Conservation (phyloP, 2,888 invertebrate species). For the Drosophila algonquin region DNA sequence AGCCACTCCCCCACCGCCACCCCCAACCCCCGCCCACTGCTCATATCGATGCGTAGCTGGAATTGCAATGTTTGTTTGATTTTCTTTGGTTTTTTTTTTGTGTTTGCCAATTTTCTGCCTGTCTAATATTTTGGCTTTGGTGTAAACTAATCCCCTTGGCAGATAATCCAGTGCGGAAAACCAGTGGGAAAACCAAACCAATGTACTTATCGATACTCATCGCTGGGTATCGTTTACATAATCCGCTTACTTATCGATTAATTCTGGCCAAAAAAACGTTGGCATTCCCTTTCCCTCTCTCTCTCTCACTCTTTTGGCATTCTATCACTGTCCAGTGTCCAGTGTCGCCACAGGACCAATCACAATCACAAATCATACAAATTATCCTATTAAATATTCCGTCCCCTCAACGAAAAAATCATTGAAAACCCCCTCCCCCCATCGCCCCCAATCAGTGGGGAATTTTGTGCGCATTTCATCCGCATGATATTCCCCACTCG, state of each 20-base stretch:
- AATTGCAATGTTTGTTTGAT: constrained; percentile 51
- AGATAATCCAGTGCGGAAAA: neutral
- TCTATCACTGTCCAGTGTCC: neutral
- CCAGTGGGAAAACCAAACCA: neutral
- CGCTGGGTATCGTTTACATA: neutral
- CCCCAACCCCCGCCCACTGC: neutral
- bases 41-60: constrained; percentile 5
- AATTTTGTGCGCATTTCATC: constrained; percentile 11
- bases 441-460: constrained; percentile 20
- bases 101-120: constrained; percentile 29
- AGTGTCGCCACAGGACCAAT: neutral
- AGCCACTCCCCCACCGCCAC: neutral
- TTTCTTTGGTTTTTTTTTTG: constrained; percentile 40
- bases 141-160: neutral
- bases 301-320: neutral
- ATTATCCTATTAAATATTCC: constrained; percentile 40
- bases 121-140: neutral
- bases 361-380: constrained; percentile 31
- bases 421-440: constrained; percentile 3
- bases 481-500: neutral
- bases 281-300: neutral
- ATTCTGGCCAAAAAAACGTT: neutral
- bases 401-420: neutral
- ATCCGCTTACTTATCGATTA: neutral
- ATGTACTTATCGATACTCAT: neutral